Evolutionary conservation across 2,888 invertebrate genomes (phyloP), one percentile per base, ranked within the genome.

Genomic region (Yponomeuta cagnagella): DNA sequence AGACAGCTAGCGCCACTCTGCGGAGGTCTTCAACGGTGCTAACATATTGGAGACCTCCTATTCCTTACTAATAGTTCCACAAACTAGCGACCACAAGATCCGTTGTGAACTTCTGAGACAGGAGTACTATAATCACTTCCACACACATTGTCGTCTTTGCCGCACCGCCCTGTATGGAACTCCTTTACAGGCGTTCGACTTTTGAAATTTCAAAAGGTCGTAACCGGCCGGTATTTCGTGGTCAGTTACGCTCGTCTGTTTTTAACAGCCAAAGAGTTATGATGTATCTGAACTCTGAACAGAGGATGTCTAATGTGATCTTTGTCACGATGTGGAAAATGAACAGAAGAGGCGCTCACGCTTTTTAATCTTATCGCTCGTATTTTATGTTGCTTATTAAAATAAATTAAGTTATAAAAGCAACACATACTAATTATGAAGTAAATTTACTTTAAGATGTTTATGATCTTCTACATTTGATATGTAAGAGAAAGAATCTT

Each of bases 11-110:
- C 70, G 70, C 72, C 72, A 70, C 72, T 30, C 68, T 52, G 69
- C 66, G 70, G 70, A 68, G 68, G 68, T 68, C 68, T 58, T 58
- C 52, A 58, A 58, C 15, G 15, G 15, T 52, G 3, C 15, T 15
- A 15, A 58, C 15, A 58, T 15, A 58, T 15, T 15, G 52, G 52
- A 58, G 52, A 58, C 15, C 52, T 58, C 15, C 15, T 12, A 3
- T 58, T 58, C 5, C 52, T 58, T 58, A 58, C 15, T 58, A 15
- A 58, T 15, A 58, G 52, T 58, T 58, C 15, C 52, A 75, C 75
- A 74, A 75, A 75, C 76, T 80, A 90, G 90, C 90, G 90, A 90
- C 91, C 86, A 89, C 73, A 86, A 75, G 82, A 43, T 76, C 90
- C 90, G 85, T 90, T 89, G 23, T 23, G 23, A 23, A 23, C 23